phyloP scores from a whole-genome alignment of 2,113 vertebrate genomes.

The Aythya baeri region DNA sequence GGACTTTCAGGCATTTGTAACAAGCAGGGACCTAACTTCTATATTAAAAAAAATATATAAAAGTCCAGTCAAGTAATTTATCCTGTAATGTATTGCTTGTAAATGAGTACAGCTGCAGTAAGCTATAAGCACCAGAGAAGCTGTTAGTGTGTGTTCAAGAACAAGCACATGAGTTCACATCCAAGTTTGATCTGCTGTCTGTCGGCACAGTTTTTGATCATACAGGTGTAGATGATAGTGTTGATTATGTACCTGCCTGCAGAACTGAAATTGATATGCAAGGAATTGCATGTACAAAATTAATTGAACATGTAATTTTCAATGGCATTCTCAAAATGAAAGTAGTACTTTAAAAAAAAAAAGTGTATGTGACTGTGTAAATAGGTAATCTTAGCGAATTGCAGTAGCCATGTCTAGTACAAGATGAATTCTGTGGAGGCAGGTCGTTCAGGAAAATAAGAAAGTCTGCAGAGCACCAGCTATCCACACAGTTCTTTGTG shows the following conservation, averaged over 20 bases:
- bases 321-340: background rate
- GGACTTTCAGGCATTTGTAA: background rate
- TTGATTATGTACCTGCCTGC: background rate
- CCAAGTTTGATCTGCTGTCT: background rate
- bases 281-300: background rate
- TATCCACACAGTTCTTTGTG: background rate
- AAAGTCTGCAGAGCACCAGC: background rate
- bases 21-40: background rate
- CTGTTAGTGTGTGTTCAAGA: background rate
- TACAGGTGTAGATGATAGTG: background rate
- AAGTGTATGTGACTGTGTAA: background rate
- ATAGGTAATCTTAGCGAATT: background rate
- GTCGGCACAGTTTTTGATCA: background rate
- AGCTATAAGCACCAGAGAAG: background rate
- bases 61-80: background rate
- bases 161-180: background rate
- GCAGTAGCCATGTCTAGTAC: fast-evolving
- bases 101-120: background rate
- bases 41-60: background rate
- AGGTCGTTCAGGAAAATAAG: background rate
- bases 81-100: background rate
- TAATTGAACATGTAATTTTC: background rate
- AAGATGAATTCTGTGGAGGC: background rate
- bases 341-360: background rate
- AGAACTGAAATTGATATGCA: background rate